phyloP scores from a whole-genome alignment of 1,140 invertebrate species.

The Drosophila kohkoa region DNA sequence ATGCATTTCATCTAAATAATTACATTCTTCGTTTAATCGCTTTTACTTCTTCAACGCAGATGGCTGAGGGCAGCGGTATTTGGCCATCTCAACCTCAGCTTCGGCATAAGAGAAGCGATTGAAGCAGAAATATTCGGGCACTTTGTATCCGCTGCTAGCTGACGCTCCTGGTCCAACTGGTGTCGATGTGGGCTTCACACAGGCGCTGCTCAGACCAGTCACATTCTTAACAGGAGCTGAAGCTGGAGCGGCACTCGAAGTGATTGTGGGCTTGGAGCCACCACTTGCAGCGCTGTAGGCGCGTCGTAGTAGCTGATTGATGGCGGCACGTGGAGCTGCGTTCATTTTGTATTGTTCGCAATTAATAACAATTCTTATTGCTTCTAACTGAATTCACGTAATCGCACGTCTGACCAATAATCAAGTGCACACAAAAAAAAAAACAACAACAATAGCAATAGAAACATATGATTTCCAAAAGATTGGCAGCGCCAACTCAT shows the following conservation, averaged over 20 bases:
- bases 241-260: slow-evolving; percentile 28
- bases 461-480: slow-evolving; percentile 34
- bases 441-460: slow-evolving; percentile 45
- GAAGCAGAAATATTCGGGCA: slow-evolving; percentile 94
- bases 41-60: slow-evolving; percentile 72
- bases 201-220: slow-evolving; percentile 88
- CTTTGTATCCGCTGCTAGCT: slow-evolving; percentile 91
- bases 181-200: slow-evolving; percentile 86
- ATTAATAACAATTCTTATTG: slow-evolving; percentile 49
- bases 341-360: slow-evolving; percentile 53
- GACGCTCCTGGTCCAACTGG: slow-evolving; percentile 91
- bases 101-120: slow-evolving; percentile 92
- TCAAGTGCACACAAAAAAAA: slow-evolving; percentile 38
- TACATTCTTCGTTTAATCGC: slow-evolving; percentile 47
- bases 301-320: slow-evolving; percentile 50
- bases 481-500: slow-evolving; percentile 29
- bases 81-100: slow-evolving; percentile 93
- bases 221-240: slow-evolving; percentile 79
- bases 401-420: slow-evolving; percentile 55
- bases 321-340: slow-evolving; percentile 35
- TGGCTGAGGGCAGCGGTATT: slow-evolving; percentile 91
- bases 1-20: slow-evolving; percentile 23
- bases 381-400: slow-evolving; percentile 68
- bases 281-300: slow-evolving; percentile 61
- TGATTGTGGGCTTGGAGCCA: slow-evolving; percentile 21